Base-by-base conservation (phyloP, 2,797 vertebrate species). In the Pteronotus mesoamericanus region DNA sequence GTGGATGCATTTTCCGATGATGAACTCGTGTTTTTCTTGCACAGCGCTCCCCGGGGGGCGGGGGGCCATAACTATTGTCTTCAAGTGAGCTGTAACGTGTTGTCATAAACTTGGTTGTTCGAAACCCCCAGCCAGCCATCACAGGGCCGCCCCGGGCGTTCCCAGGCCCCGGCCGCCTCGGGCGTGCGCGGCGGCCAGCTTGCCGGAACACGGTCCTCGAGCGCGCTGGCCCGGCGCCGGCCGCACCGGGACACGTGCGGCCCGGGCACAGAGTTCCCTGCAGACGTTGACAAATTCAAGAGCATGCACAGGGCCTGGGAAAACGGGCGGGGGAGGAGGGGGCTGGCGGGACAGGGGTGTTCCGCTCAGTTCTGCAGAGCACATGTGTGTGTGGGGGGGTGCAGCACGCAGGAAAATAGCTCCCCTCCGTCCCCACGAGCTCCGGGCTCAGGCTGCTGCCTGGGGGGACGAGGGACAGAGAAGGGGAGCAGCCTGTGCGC, bases 21-120 rank as follows among this genome's bases (percentile, higher is more conserved):
- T 83, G 86, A 86, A 72, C 42, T 18, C 3, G 69, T 61, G 72
- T 94, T 94, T 85, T 96, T 59, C 91, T 86, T 37, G 11, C 9
- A 12, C 18, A 2, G 4, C 3, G 32, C 37, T 87, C 95, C 79
- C 83, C 4, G 61, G 72, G 59, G 53, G 4, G 44, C 59, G 5
- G 18, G 59, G 69, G 21, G 16, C 57, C 64, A 0, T 5, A 21
- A 14, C 55, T 9, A 69, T 59, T 79, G 86, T 83, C 64, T 95
- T 61, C 86, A 2, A 72, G 66, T 11, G 11, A 16, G 83, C 89
- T 42, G 48, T 22, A 9, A 26, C 6, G 2, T 32, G 80, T 15
- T 16, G 66, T 39, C 44, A 29, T 7, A 78, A 68, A 3, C 80
- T 42, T 34, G 44, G 72, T 16, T 34, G 42, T 34, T 80, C 7